Conservation (phyloP, 2,113 vertebrate genomes). For the Xenotilapia caudafasciata region DNA sequence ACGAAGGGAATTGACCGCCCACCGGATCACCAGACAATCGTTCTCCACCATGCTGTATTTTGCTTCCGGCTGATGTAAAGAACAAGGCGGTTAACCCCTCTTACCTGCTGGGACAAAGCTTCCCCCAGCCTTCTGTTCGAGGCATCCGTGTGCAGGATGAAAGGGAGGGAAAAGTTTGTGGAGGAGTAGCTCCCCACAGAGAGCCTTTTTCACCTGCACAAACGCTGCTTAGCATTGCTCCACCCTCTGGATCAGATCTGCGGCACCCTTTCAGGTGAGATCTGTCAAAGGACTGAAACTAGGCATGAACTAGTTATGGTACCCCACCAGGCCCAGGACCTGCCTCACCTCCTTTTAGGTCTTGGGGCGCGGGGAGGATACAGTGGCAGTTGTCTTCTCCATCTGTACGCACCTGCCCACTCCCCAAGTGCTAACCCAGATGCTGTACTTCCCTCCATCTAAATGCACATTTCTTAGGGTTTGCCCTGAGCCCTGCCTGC, state of each 20-base stretch:
- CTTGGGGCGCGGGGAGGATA: accelerated
- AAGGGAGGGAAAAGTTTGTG: not conserved
- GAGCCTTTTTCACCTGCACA: not conserved
- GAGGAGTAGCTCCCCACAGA: not conserved
- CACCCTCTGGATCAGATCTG: not conserved
- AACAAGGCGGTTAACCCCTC: not conserved
- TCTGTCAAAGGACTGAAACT: not conserved
- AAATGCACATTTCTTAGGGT: not conserved
- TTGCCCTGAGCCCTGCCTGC: not conserved
- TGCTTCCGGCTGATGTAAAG: not conserved
- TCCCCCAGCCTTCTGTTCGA: not conserved
- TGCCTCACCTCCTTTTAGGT: not conserved
- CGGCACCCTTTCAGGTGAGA: not conserved
- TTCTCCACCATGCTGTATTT: not conserved
- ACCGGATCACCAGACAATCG: not conserved
- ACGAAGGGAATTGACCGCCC: not conserved
- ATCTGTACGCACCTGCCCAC: not conserved
- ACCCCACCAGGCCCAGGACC: not conserved
- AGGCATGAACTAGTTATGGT: not conserved
- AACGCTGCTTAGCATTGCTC: not conserved
- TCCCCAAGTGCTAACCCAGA: not conserved
- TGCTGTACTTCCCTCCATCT: not conserved
- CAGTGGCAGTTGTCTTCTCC: not conserved
- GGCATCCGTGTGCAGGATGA: not conserved
- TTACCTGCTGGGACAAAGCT: not conserved